These are phyloP conservation scores for Thereva unica DNA, from an alignment of 2,888 invertebrate genomes.

Conservation along the genomic window DNA sequence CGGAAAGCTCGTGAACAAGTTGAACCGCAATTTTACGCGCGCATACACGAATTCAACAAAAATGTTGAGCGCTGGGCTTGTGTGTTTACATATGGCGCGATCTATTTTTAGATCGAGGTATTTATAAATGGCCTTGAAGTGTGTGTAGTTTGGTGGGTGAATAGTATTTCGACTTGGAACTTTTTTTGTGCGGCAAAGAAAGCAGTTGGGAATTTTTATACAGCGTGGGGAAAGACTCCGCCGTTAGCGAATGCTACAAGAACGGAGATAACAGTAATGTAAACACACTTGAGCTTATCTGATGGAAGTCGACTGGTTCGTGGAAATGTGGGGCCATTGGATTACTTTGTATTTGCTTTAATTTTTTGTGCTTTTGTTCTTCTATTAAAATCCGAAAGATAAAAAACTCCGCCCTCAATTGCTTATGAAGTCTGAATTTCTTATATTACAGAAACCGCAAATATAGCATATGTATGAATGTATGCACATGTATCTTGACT, in stretches of 20 bases:
- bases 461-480: neutral
- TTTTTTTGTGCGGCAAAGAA: neutral
- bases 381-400: too few relatives aligned
- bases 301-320: too few relatives aligned
- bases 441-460: neutral
- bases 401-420: too few relatives aligned
- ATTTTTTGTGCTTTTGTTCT: too few relatives aligned
- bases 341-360: too few relatives aligned
- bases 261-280: too few relatives aligned
- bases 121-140: slow-evolving; percentile 42
- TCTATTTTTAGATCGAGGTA: slow-evolving; percentile 40
- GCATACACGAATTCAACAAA: slow-evolving; percentile 3
- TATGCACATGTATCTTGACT: neutral
- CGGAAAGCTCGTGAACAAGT: neutral
- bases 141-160: slow-evolving; percentile 36
- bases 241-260: too few relatives aligned
- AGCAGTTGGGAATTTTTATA: neutral
- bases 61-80: slow-evolving; percentile 22
- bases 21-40: neutral
- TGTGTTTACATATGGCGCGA: slow-evolving; percentile 25
- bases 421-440: neutral
- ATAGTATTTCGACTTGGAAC: slow-evolving; percentile 8
- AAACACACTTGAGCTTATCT: too few relatives aligned
- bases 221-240: too few relatives aligned
- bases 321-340: too few relatives aligned